Base-by-base conservation (phyloP, 1,140 invertebrate species). In the Leucophenga varia region DNA sequence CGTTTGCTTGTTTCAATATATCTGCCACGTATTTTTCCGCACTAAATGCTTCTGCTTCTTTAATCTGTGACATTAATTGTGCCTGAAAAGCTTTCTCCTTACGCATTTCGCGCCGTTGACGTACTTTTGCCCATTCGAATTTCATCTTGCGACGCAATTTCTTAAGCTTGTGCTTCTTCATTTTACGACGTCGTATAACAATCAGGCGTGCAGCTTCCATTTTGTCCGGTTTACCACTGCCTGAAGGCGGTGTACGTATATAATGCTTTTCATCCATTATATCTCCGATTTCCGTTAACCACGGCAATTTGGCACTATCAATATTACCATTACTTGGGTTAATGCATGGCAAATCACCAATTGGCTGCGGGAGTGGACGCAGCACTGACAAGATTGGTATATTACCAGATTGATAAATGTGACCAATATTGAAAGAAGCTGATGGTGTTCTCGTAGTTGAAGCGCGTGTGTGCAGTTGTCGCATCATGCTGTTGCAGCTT, bases 161-260 rank as follows among this genome's bases (percentile, higher is more conserved):
- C 61, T 69, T 86, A 32, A 88, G 77, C 69, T 93, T 90, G 61
- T 93, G 91, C 60, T 86, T 89, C 64, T 87, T 91, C 86, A 95
- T 93, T 77, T 94, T 95, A 28, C 81, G 82, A 35, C 82, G 79
- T 31, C 91, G 81, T 35, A 93, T 92, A 0, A 86, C 83, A 58
- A 93, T 86, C 28, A 93, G 65, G 39, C 86, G 76, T 1, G 79
- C 81, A 1, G 90, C 89, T 61, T 86, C 80, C 61, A 86, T 90
- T 53, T 83, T 81, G 46, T 74, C 59, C 2, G 63, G 56, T 34
- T 57, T 67, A 25, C 63, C 65, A 6, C 43, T 56, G 43, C 55
- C 56, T 44, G 45, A 6, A 7, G 53, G 61, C 3, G 53, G 60
- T n/a, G 52, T 35, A 35, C 16, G 32, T n/a, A 35, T 6, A 13